Conservation (phyloP, 2,888 invertebrate species). For the Rugalucina vietnamica region DNA sequence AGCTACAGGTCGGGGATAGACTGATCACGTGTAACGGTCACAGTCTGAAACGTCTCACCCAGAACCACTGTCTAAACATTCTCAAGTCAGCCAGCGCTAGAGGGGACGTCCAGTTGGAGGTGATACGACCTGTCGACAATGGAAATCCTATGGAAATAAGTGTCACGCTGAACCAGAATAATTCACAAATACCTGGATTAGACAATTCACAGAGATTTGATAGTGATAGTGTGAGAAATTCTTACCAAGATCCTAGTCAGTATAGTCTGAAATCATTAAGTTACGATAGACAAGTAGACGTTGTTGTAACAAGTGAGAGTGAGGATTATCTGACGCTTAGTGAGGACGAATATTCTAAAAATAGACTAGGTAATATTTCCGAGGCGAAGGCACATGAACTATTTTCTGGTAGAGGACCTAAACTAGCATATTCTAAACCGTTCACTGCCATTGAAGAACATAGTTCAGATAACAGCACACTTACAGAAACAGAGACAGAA, state of each 20-base stretch:
- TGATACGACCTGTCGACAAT: slow-evolving; percentile 84
- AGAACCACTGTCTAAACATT: slow-evolving; percentile 93
- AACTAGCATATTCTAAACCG: slow-evolving; percentile 57
- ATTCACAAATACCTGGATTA: background rate
- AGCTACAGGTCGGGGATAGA: slow-evolving; percentile 93
- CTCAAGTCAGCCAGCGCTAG: slow-evolving; percentile 93
- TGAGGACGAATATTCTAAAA: slow-evolving; percentile 60
- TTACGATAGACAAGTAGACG: slow-evolving; percentile 57
- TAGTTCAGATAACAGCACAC: slow-evolving; percentile 25
- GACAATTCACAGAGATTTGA: slow-evolving; percentile 22
- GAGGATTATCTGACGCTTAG: slow-evolving; percentile 64
- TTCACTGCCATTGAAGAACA: slow-evolving; percentile 47
- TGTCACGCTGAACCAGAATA: slow-evolving; percentile 57
- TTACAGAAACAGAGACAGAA: slow-evolving; percentile 55
- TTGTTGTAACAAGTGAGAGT: slow-evolving; percentile 62
- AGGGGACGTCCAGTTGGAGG: slow-evolving; percentile 86
- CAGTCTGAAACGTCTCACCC: slow-evolving; percentile 91
- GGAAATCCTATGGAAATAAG: slow-evolving; percentile 68
- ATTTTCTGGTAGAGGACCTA: slow-evolving; percentile 61
- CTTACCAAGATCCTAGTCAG: slow-evolving; percentile 52
- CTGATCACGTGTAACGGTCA: slow-evolving; percentile 93
- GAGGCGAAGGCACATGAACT: slow-evolving; percentile 63
- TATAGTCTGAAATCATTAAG: slow-evolving; percentile 59
- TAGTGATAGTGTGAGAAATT: background rate
- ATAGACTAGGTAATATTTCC: slow-evolving; percentile 55